Evolutionary conservation across 2,888 invertebrate genomes (phyloP).

Genomic region (Notodonta dromedarius): DNA sequence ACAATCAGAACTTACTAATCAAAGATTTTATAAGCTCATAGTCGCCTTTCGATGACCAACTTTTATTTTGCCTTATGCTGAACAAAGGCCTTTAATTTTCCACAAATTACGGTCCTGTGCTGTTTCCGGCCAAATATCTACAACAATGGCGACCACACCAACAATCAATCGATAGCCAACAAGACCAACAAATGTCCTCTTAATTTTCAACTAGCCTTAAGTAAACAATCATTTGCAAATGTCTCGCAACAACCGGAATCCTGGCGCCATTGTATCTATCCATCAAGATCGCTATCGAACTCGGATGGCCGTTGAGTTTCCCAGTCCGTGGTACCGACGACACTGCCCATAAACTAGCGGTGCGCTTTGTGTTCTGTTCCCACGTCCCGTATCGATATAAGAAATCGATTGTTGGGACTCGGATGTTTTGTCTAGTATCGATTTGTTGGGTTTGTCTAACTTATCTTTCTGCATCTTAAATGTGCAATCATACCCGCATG

Average conservation of each 20-base stretch:
- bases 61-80: too few relatives aligned
- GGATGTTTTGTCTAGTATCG: slow-evolving; percentile 23
- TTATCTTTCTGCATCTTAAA: slow-evolving; percentile 12
- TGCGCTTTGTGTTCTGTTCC: slow-evolving; percentile 61
- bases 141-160: too few relatives aligned
- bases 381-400: slow-evolving; percentile 57
- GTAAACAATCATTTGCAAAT: slow-evolving; percentile 22
- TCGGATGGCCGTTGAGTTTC: slow-evolving; percentile 63
- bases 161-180: too few relatives aligned
- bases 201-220: not conserved
- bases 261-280: slow-evolving; percentile 61
- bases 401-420: slow-evolving; percentile 55
- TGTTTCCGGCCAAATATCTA: too few relatives aligned
- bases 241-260: slow-evolving; percentile 41
- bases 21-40: too few relatives aligned
- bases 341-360: slow-evolving; percentile 65
- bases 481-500: not conserved
- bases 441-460: slow-evolving; percentile 26
- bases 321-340: slow-evolving; percentile 60
- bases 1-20: too few relatives aligned
- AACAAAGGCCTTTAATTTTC: too few relatives aligned
- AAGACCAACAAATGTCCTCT: too few relatives aligned
- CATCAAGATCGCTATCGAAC: slow-evolving; percentile 71
- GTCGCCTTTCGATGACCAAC: too few relatives aligned
- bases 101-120: too few relatives aligned